A percentile compares a stretch with the other conserved stretches of the same genome.
These are phyloP conservation scores for Euplagia quadripunctaria DNA, from an alignment of 2,888 invertebrate genomes.

Conservation along the genomic window DNA sequence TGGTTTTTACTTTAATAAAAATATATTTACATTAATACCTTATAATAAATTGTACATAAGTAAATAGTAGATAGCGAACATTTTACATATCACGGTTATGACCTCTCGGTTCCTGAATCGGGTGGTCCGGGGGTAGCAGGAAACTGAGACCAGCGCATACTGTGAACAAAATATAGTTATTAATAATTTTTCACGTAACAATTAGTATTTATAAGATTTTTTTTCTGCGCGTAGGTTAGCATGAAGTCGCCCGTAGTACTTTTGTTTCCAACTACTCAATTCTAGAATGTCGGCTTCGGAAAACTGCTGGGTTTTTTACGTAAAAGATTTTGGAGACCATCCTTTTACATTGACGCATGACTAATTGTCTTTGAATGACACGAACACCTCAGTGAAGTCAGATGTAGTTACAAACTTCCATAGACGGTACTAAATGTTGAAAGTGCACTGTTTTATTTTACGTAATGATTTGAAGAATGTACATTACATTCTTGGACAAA, in stretches of 20 bases:
- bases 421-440: too few species aligned
- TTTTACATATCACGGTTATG: not conserved
- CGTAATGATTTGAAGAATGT: too few species aligned
- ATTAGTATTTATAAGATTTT: not conserved
- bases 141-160: slow-evolving; percentile 74
- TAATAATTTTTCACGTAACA: too few species aligned
- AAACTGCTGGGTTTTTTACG: not conserved
- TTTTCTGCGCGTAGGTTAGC: not conserved
- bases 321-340: not conserved
- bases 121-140: slow-evolving; percentile 63
- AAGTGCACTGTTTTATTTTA: too few species aligned
- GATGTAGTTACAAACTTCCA: too few species aligned
- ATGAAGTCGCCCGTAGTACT: not conserved
- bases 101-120: slow-evolving; percentile 21
- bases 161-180: slow-evolving; percentile 55
- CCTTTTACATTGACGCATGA: too few species aligned
- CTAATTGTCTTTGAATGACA: too few species aligned
- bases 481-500: too few species aligned
- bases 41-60: not conserved
- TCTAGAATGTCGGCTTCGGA: not conserved
- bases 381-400: too few species aligned
- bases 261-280: not conserved
- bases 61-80: not conserved
- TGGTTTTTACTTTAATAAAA: slow-evolving; percentile 1
- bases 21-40: slow-evolving; percentile 4